Percentiles rank a stretch among this genome's conserved stretches.
phyloP scores from a whole-genome alignment of 2,113 vertebrate genomes.

The Crypturellus undulatus region DNA sequence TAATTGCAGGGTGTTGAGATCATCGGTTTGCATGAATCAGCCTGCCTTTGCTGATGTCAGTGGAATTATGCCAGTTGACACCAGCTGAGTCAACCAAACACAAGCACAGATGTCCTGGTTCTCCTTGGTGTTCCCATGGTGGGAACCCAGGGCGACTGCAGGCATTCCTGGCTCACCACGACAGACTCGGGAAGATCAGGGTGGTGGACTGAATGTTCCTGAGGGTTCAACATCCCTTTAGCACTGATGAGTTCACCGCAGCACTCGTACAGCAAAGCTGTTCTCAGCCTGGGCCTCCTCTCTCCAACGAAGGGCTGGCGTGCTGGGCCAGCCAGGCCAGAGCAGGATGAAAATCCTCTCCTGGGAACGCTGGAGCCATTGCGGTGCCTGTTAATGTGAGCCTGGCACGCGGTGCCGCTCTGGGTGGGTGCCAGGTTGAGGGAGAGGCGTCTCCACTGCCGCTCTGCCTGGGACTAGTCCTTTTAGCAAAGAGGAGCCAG shows the following conservation, averaged over 20 bases:
- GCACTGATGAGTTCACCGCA: neutral
- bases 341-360: conserved; percentile 53
- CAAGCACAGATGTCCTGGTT: conserved; percentile 7
- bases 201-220: rapidly evolving
- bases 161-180: neutral
- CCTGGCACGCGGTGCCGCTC: conserved; percentile 13
- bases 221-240: neutral
- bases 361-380: conserved; percentile 62
- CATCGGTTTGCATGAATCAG: conserved; percentile 32
- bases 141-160: neutral
- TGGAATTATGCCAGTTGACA: conserved; percentile 25
- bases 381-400: conserved; percentile 62
- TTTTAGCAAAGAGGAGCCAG: conserved; percentile 60
- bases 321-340: conserved; percentile 57
- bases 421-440: conserved; percentile 36
- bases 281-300: conserved; percentile 46
- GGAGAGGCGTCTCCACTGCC: conserved; percentile 5
- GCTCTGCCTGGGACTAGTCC: conserved; percentile 22
- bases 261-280: conserved; percentile 18
- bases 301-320: conserved; percentile 36
- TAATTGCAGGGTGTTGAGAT: conserved; percentile 40
- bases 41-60: conserved; percentile 24
- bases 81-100: conserved; percentile 6
- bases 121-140: neutral
- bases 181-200: neutral